Evolutionary conservation across 2,888 invertebrate species (phyloP), one percentile per base, ranked within the genome.

Genomic region (Theodoxus fluviatilis): DNA sequence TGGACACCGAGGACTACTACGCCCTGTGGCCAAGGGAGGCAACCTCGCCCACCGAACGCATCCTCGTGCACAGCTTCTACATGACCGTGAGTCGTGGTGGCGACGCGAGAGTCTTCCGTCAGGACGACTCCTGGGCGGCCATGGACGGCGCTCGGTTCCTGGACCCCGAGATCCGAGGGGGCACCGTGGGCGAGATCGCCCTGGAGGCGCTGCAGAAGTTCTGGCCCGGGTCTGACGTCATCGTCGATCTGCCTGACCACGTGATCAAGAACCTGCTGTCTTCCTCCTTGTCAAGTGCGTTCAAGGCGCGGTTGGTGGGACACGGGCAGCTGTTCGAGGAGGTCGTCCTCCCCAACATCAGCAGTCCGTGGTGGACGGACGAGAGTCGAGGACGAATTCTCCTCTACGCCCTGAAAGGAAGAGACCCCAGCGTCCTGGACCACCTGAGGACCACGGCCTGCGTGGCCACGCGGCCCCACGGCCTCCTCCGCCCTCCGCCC

Each of bases 401-500:
- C 9, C 43, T 77, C 25, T 71, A 74, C 59, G 78, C 79, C 9
- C 65, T 81, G 43, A 40, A 72, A 25, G 57, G 43, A 18, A 64
- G 69, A 25, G 43, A 61, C 35, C 9, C 57, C 37, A 28, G 64
- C 7, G 35, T 80, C 18, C 52, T 70, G 35, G 22, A 49, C 9
- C 43, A 76, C n/a, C 28, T 80, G 3, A 49, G 12, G 22, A 28
- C 28, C 3, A 43, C 40, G 37, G 37, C 31, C 9, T 82, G 79
- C 65, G 76, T 81, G 40, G 79, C 81, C 9, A 74, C 74, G 7
- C 70, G 74, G 12, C 76, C 79, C n/a, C 59, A 68, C n/a, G 79
- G 78, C 1, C 55, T 52, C 12, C 72, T 80, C 7, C 72, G 67
- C 22, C 67, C 55, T 38, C 77, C 79, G 18, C 25, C 25, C 1